Evolutionary conservation across 1,140 invertebrate species (phyloP).

Genomic region (Drosophila paulistorum): DNA sequence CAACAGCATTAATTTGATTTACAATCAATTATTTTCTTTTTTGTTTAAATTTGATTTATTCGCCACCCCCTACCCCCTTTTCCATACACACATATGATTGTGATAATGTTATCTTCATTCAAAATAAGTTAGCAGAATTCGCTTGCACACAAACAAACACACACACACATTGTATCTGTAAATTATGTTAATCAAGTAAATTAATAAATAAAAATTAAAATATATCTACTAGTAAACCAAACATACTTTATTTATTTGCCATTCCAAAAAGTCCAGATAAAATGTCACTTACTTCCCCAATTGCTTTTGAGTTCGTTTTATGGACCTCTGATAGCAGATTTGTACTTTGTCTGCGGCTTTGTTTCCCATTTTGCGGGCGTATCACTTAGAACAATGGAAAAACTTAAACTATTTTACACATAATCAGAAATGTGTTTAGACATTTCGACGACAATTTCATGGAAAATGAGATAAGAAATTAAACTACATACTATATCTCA

Average conservation of each 20-base stretch:
- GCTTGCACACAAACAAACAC: constrained; percentile 48
- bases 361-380: constrained; percentile 18
- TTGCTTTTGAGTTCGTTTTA: constrained; percentile 29
- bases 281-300: neutral
- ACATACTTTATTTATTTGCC: constrained; percentile 28
- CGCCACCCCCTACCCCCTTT: constrained; percentile 23
- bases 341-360: constrained; percentile 49
- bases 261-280: constrained; percentile 33
- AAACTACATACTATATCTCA: neutral
- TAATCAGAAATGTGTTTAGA: neutral
- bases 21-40: constrained; percentile 8
- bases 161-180: constrained; percentile 62
- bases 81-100: constrained; percentile 49
- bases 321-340: constrained; percentile 39
- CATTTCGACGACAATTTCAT: neutral
- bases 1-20: constrained; percentile 55
- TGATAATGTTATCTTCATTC: constrained; percentile 70
- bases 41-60: constrained; percentile 59
- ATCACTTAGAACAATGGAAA: constrained; percentile 24
- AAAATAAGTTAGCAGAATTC: constrained; percentile 65
- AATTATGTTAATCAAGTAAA: constrained; percentile 67
- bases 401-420: neutral
- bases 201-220: constrained; percentile 60
- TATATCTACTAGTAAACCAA: constrained; percentile 29
- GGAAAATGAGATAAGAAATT: neutral